Evolutionary conservation across 2,888 invertebrate genomes (phyloP).

Genomic region (Hypolimnas misippus): DNA sequence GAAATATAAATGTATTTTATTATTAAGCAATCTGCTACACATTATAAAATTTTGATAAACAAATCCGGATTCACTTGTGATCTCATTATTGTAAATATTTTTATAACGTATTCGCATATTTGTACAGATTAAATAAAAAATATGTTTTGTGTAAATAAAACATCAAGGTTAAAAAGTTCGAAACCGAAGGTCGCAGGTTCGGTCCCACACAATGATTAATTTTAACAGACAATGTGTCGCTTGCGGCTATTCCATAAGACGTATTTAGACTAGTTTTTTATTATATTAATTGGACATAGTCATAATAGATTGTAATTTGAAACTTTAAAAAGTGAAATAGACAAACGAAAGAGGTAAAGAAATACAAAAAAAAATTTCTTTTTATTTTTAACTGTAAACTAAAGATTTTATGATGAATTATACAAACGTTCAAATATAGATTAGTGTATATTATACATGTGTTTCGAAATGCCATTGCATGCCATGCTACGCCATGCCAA

Average conservation of each 20-base stretch:
- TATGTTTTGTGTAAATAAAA: constrained; percentile 4
- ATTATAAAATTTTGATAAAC: background rate
- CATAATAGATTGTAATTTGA: constrained; percentile 5
- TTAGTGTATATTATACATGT: too few relatives aligned
- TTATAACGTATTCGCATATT: background rate
- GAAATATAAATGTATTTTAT: too few relatives aligned
- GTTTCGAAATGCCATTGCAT: too few relatives aligned
- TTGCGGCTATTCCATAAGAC: background rate
- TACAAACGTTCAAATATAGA: too few relatives aligned
- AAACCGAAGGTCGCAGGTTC: constrained; percentile 10
- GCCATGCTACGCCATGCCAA: too few relatives aligned
- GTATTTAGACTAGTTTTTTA: background rate
- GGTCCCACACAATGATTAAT: background rate
- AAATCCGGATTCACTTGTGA: background rate
- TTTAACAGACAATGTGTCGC: background rate
- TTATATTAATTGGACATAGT: background rate
- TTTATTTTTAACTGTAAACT: too few relatives aligned
- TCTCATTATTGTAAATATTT: constrained; percentile 5
- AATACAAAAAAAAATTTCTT: background rate
- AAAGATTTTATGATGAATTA: too few relatives aligned
- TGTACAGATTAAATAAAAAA: background rate
- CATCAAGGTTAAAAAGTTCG: constrained; percentile 4
- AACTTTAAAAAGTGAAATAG: background rate
- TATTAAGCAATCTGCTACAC: too few relatives aligned
- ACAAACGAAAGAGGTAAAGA: background rate